Base-by-base conservation (phyloP, 2,888 invertebrate genomes). In the Nomada flava region DNA sequence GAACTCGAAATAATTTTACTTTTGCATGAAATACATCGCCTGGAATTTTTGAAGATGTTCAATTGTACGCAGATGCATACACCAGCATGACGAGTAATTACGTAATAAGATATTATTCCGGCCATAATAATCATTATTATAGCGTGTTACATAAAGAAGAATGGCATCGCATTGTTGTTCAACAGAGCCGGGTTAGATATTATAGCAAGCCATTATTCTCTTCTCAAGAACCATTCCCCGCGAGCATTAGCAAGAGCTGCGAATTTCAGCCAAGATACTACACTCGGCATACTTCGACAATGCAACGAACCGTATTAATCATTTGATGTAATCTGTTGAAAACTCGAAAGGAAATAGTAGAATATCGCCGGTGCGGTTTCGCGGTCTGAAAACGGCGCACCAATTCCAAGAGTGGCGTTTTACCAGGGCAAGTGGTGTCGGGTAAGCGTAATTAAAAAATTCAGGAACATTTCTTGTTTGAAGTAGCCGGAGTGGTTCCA, bases 401-500 rank as follows among this genome's bases (percentile, higher is more conserved):
- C 18, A 77, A 70, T 53, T 53, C 13, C 36, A 4, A 23, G 52
- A 52, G 47, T 23, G 64, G 5, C 7, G 26, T 29, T 65, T 60
- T 13, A 18, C 20, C 5, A n/a, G 18, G 11, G 0, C 18, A 50
- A 57, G 11, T 57, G 15, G 20, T n/a, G 20, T n/a, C n/a, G 69
- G 29, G 63, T 47, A 47, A 26, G 52, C 44, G 79, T 76, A 79
- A 79, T 79, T 70, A 70, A 76, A 76, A 70, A 76, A 79, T 79
- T 23, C 63, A 44, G 47, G 23, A 50, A 44, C 70, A 70, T 59
- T 76, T 60, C 53, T 69, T n/a, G 52, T 76, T 79, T 70, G 50
- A 63, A 76, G 69, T 60, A 52, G 47, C 26, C 59, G 9, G 64
- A 59, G 52, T 26, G 70, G 53, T 68, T 50, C 23, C 76, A 60